Evolutionary conservation across 2,888 invertebrate species (phyloP).

Genomic region (Leucoma salicis): DNA sequence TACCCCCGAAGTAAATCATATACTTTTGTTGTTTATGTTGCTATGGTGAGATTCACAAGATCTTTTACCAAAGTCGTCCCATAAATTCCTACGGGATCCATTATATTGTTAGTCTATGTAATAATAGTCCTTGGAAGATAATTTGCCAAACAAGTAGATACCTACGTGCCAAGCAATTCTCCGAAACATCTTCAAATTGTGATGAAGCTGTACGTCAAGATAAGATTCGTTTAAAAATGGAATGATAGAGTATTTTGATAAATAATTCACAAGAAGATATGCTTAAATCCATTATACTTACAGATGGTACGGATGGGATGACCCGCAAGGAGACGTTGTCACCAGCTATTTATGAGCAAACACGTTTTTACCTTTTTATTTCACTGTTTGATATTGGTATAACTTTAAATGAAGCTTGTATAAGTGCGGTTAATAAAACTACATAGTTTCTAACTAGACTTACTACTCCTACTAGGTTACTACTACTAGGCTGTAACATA

Average conservation of each 20-base stretch:
- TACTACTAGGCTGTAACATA: no score
- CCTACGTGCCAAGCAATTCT: conserved; percentile 27
- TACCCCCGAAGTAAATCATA: no score
- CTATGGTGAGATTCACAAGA: no score
- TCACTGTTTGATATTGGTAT: conserved; percentile 25
- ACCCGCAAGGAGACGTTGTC: conserved; percentile 32
- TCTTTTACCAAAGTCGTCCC: no score
- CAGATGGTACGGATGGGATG: conserved; percentile 44
- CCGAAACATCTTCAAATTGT: conserved; percentile 34
- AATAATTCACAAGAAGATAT: conserved; percentile 32
- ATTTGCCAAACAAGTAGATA: background rate
- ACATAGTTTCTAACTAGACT: no score
- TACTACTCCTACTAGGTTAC: no score
- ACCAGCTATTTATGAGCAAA: conserved; percentile 47
- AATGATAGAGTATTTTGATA: conserved; percentile 36
- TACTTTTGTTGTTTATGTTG: no score
- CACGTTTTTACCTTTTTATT: conserved; percentile 36
- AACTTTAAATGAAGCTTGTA: conserved; percentile 14
- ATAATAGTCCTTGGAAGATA: no score
- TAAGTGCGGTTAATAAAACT: conserved; percentile 7
- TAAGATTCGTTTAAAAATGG: conserved; percentile 33
- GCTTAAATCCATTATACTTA: no score
- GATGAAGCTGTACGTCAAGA: conserved; percentile 39
- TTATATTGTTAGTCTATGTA: no score
- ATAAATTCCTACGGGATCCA: no score